Evolutionary conservation across 2,113 vertebrate species (phyloP).

Genomic region (Gulo gulo): DNA sequence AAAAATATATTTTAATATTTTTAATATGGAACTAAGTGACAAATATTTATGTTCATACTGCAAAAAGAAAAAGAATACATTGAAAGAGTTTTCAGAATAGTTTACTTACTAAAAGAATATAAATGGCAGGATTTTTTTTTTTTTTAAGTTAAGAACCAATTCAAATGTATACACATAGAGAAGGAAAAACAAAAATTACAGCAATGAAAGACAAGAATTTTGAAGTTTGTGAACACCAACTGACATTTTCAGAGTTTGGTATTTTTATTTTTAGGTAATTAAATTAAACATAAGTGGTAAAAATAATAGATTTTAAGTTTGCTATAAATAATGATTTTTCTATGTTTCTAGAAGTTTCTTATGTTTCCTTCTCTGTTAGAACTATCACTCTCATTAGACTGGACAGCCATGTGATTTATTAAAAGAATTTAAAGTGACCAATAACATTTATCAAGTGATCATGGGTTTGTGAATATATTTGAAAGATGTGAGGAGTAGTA

Average conservation of each 20-base stretch:
- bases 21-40: background rate
- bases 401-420: conserved; percentile 42
- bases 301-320: background rate
- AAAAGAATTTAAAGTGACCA: conserved; percentile 54
- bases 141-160: background rate
- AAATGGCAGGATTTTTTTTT: background rate
- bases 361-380: background rate
- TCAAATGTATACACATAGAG: background rate
- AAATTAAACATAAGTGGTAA: background rate
- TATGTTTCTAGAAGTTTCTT: background rate
- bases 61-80: background rate
- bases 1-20: background rate
- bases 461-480: background rate
- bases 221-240: background rate
- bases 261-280: background rate
- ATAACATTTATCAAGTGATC: conserved; percentile 61
- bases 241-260: background rate
- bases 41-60: background rate
- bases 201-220: background rate
- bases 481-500: conserved; percentile 25
- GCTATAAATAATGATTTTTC: background rate
- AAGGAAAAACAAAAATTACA: background rate
- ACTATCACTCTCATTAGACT: background rate
- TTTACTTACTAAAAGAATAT: background rate
- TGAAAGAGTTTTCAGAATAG: background rate